Conservation (phyloP, 1,140 invertebrate genomes). For the Agrypnia vestita region DNA sequence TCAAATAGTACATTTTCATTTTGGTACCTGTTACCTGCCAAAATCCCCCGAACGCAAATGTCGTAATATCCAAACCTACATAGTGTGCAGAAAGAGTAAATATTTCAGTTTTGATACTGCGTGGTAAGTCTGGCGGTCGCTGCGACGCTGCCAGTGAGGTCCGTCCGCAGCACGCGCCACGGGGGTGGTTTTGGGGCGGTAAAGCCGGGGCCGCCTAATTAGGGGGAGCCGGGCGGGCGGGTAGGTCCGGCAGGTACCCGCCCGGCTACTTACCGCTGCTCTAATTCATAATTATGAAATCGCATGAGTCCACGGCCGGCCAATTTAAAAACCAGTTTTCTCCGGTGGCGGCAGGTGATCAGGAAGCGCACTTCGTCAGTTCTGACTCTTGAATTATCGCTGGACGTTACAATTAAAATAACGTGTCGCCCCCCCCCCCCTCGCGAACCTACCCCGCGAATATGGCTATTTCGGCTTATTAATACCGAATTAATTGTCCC, state of each 20-base stretch:
- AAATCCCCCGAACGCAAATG: no score
- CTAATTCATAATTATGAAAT: constrained; percentile 52
- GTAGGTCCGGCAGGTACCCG: background rate
- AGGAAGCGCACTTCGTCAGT: constrained; percentile 43
- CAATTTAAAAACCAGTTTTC: constrained; percentile 48
- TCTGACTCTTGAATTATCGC: constrained; percentile 45
- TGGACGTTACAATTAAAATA: constrained; percentile 52
- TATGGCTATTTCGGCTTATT: background rate
- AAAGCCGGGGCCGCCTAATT: no score
- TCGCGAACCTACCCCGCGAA: background rate
- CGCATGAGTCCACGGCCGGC: constrained; percentile 31
- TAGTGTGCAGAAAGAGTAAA: no score
- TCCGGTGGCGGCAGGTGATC: constrained; percentile 35
- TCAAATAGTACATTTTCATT: no score
- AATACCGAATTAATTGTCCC: constrained; percentile 13
- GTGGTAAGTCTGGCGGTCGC: no score
- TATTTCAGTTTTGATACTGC: no score
- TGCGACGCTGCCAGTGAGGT: no score
- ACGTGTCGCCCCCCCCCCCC: constrained; percentile 29
- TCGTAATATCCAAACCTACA: no score
- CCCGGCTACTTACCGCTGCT: constrained; percentile 7
- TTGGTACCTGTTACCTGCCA: no score
- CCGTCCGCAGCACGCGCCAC: no score
- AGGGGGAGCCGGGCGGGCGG: background rate
- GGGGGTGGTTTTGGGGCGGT: no score